Evolutionary conservation across 1,140 invertebrate species (phyloP).

Genomic region (Notospermus geniculatus): DNA sequence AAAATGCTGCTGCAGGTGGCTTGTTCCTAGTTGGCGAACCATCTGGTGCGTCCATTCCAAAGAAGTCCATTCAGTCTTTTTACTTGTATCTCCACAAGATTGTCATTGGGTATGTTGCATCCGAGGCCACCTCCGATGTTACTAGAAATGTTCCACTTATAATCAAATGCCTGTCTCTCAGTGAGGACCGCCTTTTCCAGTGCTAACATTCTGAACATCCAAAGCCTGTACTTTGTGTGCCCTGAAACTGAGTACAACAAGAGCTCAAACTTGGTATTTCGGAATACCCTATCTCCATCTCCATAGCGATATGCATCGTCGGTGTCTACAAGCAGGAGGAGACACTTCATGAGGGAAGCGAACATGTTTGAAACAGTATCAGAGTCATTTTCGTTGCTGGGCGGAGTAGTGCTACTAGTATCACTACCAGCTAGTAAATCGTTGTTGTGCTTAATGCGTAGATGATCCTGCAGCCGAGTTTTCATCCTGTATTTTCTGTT

Average conservation of each 20-base stretch:
- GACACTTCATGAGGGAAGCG: neutral
- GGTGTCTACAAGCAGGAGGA: neutral
- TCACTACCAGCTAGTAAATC: too few relatives aligned
- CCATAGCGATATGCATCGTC: neutral
- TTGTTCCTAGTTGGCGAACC: too few relatives aligned
- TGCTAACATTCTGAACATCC: neutral
- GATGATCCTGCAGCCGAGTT: too few relatives aligned
- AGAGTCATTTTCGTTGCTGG: too few relatives aligned
- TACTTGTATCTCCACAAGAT: neutral
- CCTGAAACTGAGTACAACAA: neutral
- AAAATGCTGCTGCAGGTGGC: too few relatives aligned
- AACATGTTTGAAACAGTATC: too few relatives aligned
- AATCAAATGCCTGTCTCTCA: neutral
- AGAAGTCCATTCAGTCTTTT: neutral
- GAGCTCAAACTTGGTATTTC: neutral
- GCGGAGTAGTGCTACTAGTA: too few relatives aligned
- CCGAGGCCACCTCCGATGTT: neutral
- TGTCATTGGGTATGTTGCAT: neutral
- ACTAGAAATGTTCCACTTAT: neutral
- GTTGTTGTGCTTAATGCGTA: too few relatives aligned
- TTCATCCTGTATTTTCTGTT: too few relatives aligned
- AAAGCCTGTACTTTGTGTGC: neutral
- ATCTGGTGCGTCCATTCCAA: too few relatives aligned
- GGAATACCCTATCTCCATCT: neutral
- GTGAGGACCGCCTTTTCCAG: neutral